These are phyloP conservation scores for Lingula anatina DNA, from an alignment of 2,888 invertebrate species.

Conservation along the genomic window DNA sequence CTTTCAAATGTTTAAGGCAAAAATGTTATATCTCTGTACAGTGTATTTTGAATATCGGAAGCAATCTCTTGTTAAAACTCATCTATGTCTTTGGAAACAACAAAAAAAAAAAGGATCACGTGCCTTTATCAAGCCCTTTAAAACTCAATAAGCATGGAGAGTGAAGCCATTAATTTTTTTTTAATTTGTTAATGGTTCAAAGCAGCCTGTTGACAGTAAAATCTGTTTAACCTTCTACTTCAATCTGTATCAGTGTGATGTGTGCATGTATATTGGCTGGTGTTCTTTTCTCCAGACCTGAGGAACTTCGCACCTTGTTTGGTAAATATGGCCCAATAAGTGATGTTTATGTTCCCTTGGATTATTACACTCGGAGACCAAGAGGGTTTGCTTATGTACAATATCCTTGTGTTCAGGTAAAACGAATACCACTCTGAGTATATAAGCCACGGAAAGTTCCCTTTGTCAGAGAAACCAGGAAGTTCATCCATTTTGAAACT, in stretches of 20 bases:
- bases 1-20: no score
- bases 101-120: no score
- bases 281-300: slow-evolving; percentile 36
- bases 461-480: no score
- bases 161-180: background rate
- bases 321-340: slow-evolving; percentile 55
- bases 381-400: slow-evolving; percentile 57
- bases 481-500: no score
- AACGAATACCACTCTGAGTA: no score
- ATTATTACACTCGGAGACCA: slow-evolving; percentile 53
- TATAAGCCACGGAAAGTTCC: no score
- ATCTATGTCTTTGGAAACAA: no score
- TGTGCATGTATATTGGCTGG: background rate
- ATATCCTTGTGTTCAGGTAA: no score
- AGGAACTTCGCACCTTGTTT: slow-evolving; percentile 54
- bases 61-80: no score
- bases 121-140: background rate
- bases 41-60: no score
- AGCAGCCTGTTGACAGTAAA: background rate
- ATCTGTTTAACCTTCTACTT: background rate
- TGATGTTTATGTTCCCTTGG: slow-evolving; percentile 56
- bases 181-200: background rate
- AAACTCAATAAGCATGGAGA: background rate
- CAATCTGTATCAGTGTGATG: background rate
- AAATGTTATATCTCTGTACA: no score